Conservation (phyloP, 2,113 vertebrate species). For the Paradisaea rubra region DNA sequence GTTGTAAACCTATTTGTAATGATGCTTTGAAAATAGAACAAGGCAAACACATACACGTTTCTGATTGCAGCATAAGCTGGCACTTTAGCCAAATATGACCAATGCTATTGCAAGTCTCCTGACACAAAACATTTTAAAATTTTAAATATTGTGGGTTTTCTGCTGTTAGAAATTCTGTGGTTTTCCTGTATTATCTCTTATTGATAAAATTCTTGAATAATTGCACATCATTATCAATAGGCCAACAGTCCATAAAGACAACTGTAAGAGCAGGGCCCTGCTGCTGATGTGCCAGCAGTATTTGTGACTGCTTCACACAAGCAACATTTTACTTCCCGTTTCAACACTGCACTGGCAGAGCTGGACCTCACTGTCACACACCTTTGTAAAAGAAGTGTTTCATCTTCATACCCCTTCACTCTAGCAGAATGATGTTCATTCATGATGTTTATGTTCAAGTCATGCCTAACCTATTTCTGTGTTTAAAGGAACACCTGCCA, state of each 20-base stretch:
- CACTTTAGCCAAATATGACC: not conserved
- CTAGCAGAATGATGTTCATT: not conserved
- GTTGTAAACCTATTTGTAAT: not conserved
- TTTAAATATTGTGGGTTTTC: not conserved
- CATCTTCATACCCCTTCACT: not conserved
- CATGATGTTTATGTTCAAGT: not conserved
- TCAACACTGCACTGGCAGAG: not conserved
- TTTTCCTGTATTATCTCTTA: not conserved
- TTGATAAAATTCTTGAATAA: not conserved
- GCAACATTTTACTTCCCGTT: not conserved
- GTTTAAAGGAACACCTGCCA: constrained; percentile 68
- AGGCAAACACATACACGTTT: not conserved
- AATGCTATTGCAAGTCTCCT: not conserved
- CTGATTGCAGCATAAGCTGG: not conserved
- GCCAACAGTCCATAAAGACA: not conserved
- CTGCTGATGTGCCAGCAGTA: not conserved
- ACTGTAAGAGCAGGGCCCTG: not conserved
- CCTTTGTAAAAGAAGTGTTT: not conserved
- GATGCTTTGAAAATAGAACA: not conserved
- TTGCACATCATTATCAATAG: not conserved
- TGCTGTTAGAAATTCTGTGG: not conserved
- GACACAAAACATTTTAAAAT: not conserved
- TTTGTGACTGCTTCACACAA: not conserved
- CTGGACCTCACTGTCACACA: not conserved
- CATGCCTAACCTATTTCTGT: not conserved